These are phyloP conservation scores for Cairina moschata DNA, from an alignment of 2,113 vertebrate genomes.

Conservation along the genomic window DNA sequence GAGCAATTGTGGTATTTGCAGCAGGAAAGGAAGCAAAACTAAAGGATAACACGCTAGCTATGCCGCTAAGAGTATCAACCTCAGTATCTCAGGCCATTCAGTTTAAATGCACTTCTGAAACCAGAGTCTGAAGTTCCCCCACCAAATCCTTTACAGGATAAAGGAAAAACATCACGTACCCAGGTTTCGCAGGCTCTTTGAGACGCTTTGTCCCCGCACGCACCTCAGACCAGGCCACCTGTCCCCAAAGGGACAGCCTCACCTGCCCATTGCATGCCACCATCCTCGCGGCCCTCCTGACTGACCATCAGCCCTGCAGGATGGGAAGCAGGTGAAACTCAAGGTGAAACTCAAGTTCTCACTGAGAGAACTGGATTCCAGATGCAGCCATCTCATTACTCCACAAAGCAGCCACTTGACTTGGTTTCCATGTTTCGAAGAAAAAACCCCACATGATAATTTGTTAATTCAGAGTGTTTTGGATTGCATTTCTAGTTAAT, in stretches of 20 bases:
- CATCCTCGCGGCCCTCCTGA: neutral
- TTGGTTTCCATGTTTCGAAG: neutral
- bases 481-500: neutral
- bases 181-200: neutral
- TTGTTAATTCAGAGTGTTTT: neutral
- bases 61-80: neutral
- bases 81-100: neutral
- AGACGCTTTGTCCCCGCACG: neutral
- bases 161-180: slow-evolving; percentile 16
- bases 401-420: neutral
- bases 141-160: slow-evolving; percentile 16
- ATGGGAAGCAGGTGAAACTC: neutral
- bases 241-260: neutral
- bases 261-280: neutral
- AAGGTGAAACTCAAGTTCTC: neutral
- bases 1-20: neutral
- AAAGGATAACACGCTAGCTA: neutral
- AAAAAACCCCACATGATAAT: neutral
- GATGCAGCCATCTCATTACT: neutral
- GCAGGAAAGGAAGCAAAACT: neutral
- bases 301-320: neutral
- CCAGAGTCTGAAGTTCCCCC: slow-evolving; percentile 16
- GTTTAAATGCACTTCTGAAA: slow-evolving; percentile 34
- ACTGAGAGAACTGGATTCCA: neutral
- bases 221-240: neutral